These are phyloP conservation scores for Numenius phaeopus DNA, from an alignment of 2,797 vertebrate species.

Conservation along the genomic window DNA sequence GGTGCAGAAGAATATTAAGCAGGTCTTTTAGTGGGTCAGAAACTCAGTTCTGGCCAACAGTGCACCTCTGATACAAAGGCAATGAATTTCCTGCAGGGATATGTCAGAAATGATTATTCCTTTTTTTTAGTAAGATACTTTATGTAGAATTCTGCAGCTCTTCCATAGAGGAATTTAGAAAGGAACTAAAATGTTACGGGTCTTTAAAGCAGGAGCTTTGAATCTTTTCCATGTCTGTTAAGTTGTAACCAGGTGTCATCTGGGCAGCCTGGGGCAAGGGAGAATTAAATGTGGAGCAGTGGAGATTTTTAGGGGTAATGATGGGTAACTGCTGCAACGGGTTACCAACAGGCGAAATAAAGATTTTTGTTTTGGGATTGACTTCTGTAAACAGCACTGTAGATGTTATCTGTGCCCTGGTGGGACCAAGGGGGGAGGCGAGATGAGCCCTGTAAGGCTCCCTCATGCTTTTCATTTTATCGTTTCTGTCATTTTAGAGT, in stretches of 20 bases:
- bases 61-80: neutral
- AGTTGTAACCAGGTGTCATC: neutral
- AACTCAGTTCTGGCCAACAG: neutral
- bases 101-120: neutral
- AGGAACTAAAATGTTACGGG: neutral
- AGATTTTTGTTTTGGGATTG: neutral
- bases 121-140: neutral
- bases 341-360: neutral
- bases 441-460: neutral
- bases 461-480: neutral
- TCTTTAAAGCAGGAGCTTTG: neutral
- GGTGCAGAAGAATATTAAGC: neutral
- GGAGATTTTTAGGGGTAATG: neutral
- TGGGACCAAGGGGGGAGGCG: accelerated
- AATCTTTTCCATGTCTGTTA: neutral
- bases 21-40: neutral
- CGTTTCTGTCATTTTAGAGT: neutral
- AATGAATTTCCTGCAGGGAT: neutral
- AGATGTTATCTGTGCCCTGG: neutral
- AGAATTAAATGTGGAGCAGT: accelerated
- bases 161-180: neutral
- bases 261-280: neutral
- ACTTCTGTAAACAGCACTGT: neutral
- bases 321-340: neutral
- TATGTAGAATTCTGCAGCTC: neutral